Percentiles rank a stretch among this genome's conserved stretches.
Conservation (phyloP, 2,888 invertebrate genomes). For the Sesia apiformis region DNA sequence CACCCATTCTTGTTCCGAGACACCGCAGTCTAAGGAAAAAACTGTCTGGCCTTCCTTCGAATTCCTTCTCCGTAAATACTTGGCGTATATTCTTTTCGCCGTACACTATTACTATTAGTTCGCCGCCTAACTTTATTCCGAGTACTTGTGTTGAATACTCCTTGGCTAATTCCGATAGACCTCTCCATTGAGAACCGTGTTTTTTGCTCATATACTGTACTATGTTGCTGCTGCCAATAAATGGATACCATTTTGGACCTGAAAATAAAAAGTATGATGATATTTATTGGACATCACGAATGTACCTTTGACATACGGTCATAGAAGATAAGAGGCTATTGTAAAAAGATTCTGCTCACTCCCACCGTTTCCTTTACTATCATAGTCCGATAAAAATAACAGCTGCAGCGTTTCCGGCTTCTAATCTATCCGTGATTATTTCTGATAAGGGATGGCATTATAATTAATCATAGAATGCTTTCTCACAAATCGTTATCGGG, state of each 20-base stretch:
- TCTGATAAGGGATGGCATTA: too few relatives aligned
- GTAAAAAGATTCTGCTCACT: constrained; percentile 2
- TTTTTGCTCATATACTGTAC: constrained; percentile 30
- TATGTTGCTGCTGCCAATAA: constrained; percentile 41
- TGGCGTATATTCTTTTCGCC: constrained; percentile 77
- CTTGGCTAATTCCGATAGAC: constrained; percentile 72
- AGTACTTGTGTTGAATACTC: constrained; percentile 77
- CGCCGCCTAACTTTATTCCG: constrained; percentile 78
- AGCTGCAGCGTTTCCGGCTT: too few relatives aligned
- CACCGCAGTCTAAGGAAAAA: constrained; percentile 80
- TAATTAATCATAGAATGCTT: too few relatives aligned
- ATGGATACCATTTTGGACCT: constrained; percentile 62
- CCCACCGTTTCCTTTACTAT: neutral
- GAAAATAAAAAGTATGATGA: constrained; percentile 13
- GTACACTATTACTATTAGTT: constrained; percentile 76
- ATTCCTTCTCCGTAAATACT: constrained; percentile 76
- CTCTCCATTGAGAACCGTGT: constrained; percentile 71
- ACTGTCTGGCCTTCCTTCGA: constrained; percentile 81
- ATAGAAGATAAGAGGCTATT: neutral
- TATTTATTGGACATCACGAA: neutral
- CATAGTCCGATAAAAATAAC: neutral
- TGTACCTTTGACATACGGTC: neutral
- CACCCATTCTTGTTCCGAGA: constrained; percentile 79
- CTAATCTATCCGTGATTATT: too few relatives aligned
- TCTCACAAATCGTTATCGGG: too few relatives aligned